phyloP scores from a whole-genome alignment of 2,113 vertebrate species.

The Gila orcuttii region DNA sequence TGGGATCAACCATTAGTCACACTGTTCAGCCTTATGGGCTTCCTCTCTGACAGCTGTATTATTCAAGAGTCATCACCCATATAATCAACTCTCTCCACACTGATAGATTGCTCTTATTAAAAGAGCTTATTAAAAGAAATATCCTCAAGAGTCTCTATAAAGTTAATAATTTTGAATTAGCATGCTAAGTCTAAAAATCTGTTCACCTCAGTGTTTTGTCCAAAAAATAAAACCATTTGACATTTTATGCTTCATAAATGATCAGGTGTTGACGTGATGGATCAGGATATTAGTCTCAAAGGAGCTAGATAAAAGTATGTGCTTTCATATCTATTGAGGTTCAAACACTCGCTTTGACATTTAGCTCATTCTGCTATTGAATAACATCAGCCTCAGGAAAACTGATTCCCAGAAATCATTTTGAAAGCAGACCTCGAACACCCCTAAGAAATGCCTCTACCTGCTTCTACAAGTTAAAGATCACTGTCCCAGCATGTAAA shows the following conservation, averaged over 20 bases:
- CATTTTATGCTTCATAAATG: not conserved
- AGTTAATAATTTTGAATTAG: not conserved
- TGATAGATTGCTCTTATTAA: not conserved
- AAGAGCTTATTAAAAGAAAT: not conserved
- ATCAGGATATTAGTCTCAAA: not conserved
- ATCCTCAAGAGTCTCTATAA: not conserved
- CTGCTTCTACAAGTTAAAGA: conserved; percentile 43
- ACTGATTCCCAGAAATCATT: not conserved
- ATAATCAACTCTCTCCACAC: not conserved
- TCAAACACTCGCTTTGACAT: not conserved
- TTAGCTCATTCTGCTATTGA: conserved; percentile 22
- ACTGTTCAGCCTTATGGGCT: conserved; percentile 9
- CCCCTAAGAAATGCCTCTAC: conserved; percentile 28
- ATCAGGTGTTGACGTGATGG: not conserved
- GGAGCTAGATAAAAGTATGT: not conserved
- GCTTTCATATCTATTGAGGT: not conserved
- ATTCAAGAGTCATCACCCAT: not conserved
- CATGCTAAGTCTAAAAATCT: not conserved
- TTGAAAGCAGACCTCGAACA: not conserved
- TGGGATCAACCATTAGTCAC: not conserved
- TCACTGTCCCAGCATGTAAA: conserved; percentile 30
- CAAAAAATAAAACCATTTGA: not conserved
- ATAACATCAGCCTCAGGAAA: conserved; percentile 30
- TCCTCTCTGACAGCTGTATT: conserved; percentile 30
- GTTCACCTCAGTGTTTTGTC: not conserved